These are phyloP conservation scores for Eulemur macaco DNA, from an alignment of 2,113 vertebrate genomes.

Conservation along the genomic window DNA sequence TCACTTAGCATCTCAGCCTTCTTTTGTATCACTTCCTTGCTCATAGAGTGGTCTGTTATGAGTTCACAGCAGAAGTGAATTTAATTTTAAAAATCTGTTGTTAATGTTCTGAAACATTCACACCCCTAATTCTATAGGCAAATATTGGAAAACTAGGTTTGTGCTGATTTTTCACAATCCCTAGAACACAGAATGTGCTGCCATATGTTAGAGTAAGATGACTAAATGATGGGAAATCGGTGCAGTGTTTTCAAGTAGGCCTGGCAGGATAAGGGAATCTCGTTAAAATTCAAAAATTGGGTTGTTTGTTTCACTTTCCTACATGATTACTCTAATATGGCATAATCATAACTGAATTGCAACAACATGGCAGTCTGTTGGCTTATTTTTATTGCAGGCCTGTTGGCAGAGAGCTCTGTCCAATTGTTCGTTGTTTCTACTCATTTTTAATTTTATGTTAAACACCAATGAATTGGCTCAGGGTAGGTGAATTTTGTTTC, in stretches of 20 bases:
- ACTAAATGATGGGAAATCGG: neutral
- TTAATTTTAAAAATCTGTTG: neutral
- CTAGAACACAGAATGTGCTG: neutral
- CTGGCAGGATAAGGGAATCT: conserved; percentile 21
- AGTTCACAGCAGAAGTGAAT: neutral
- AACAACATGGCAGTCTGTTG: neutral
- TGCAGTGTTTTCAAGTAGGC: neutral
- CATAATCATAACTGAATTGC: neutral
- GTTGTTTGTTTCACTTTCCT: conserved; percentile 46
- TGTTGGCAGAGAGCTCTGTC: neutral
- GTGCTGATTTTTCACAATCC: conserved; percentile 45
- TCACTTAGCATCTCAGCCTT: neutral
- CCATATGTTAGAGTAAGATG: neutral
- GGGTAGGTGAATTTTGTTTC: conserved; percentile 29
- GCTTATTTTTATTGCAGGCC: neutral
- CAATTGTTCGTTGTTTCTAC: neutral
- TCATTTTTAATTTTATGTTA: conserved; percentile 24
- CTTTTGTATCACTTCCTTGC: neutral
- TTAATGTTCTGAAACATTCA: neutral
- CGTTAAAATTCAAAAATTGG: conserved; percentile 46
- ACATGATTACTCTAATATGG: neutral
- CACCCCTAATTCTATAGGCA: neutral
- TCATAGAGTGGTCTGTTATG: neutral
- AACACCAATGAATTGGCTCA: neutral
- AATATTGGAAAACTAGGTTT: neutral